Conservation (phyloP, 2,888 invertebrate genomes). For the Limnephilus marmoratus region DNA sequence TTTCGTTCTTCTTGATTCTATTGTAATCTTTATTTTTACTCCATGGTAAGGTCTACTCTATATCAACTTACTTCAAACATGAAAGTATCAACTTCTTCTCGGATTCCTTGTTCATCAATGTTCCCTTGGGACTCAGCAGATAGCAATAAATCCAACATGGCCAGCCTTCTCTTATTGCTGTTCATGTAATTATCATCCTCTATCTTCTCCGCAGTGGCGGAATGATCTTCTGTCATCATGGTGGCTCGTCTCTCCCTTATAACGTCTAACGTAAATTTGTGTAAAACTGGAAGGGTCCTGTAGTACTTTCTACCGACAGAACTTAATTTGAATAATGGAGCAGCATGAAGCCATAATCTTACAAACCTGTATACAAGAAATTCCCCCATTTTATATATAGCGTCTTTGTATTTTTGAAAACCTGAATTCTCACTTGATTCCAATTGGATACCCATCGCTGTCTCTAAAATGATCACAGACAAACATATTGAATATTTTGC, state of each 20-base stretch:
- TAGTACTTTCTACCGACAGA: conserved; percentile 74
- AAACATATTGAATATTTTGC: neutral
- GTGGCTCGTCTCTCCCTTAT: conserved; percentile 47
- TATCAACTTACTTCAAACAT: conserved; percentile 79
- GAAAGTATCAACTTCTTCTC: conserved; percentile 85
- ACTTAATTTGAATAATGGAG: conserved; percentile 76
- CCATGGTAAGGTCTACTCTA: too few species aligned
- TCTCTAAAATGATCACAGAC: conserved; percentile 74
- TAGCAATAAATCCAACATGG: conserved; percentile 81
- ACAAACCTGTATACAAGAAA: conserved; percentile 71
- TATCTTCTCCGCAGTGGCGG: too few species aligned
- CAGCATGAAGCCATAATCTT: conserved; percentile 78
- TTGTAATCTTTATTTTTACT: too few species aligned
- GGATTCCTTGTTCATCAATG: conserved; percentile 78
- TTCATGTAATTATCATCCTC: conserved; percentile 40
- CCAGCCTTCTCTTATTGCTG: conserved; percentile 75
- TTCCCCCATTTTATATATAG: conserved; percentile 74
- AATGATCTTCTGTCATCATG: neutral
- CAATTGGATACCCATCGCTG: conserved; percentile 84
- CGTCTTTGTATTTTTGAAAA: conserved; percentile 77
- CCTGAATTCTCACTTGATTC: conserved; percentile 79
- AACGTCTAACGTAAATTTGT: conserved; percentile 54
- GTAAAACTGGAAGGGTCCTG: conserved; percentile 68
- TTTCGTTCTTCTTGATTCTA: too few species aligned
- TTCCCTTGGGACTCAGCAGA: conserved; percentile 78